phyloP scores from a whole-genome alignment of 37 sponge, comb jelly and placozoan species.

The Ephydatia muelleri region DNA sequence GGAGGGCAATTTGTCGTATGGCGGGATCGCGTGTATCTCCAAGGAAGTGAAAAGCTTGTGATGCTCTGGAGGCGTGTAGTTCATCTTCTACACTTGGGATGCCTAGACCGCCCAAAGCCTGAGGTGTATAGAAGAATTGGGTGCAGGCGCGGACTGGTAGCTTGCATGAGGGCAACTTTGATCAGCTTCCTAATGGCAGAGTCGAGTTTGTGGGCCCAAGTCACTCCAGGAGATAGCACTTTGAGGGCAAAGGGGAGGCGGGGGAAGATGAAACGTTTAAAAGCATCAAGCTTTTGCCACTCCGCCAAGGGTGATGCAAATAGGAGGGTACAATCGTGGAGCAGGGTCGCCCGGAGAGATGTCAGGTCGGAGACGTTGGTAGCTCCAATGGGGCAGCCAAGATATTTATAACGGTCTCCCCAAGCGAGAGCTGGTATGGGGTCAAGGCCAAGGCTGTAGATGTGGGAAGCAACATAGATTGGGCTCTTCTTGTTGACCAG shows the following conservation, averaged over 20 bases:
- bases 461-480: not conserved
- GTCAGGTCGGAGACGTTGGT: not conserved
- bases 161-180: slow-evolving; percentile 6
- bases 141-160: slow-evolving; percentile 3
- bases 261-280: slow-evolving; percentile 25
- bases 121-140: slow-evolving; percentile 19
- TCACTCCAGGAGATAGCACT: not conserved
- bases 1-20: too few species aligned
- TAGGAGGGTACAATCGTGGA: not conserved
- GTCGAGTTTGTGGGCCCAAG: slow-evolving; percentile 18
- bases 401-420: slow-evolving; percentile 24
- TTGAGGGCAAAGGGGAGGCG: not conserved
- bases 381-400: slow-evolving; percentile 7
- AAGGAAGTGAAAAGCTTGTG: too few species aligned
- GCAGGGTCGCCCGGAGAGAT: not conserved
- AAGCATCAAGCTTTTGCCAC: slow-evolving; percentile 64
- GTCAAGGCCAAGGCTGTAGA: not conserved
- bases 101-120: slow-evolving; percentile 25
- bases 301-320: not conserved
- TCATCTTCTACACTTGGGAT: slow-evolving; percentile 17
- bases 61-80: too few species aligned
- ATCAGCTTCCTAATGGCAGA: not conserved
- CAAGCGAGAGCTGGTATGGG: slow-evolving; percentile 10
- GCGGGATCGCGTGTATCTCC: too few species aligned
- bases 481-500: slow-evolving; percentile 5